A percentile compares a stretch with the other conserved stretches of the same genome.
Evolutionary conservation across 2,113 vertebrate genomes (phyloP).

Genomic region (Zapus hudsonius): DNA sequence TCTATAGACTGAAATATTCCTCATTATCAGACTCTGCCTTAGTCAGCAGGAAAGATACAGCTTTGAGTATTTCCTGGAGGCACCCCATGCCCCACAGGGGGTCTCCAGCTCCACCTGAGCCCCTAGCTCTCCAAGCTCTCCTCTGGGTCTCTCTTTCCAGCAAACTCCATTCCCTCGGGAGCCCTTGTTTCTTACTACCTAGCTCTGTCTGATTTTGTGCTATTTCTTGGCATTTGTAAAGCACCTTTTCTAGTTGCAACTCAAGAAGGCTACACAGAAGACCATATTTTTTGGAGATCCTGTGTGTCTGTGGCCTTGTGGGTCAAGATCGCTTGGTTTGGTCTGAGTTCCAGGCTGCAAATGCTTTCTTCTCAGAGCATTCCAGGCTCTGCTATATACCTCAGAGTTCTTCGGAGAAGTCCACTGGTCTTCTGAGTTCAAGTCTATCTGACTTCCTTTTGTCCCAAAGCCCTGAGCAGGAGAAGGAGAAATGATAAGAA

Average conservation of each 20-base stretch:
- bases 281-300: neutral
- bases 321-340: neutral
- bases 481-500: too few species aligned
- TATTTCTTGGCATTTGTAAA: slow-evolving; percentile 13
- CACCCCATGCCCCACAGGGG: neutral
- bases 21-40: neutral
- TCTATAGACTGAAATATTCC: neutral
- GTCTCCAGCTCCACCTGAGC: too few species aligned
- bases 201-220: neutral
- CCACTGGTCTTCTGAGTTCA: neutral
- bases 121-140: neutral
- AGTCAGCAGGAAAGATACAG: neutral
- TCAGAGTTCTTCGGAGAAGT: neutral
- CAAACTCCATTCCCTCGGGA: neutral
- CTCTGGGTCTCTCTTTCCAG: neutral
- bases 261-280: neutral
- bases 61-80: neutral
- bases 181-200: neutral
- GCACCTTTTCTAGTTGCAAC: neutral
- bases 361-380: neutral
- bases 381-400: neutral
- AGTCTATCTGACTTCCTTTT: neutral
- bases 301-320: neutral
- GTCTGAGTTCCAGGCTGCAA: neutral
- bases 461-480: too few species aligned